Evolutionary conservation across 2,113 vertebrate genomes (phyloP), one percentile per base, ranked within the genome.

Genomic region (Plecturocebus donacophilus): DNA sequence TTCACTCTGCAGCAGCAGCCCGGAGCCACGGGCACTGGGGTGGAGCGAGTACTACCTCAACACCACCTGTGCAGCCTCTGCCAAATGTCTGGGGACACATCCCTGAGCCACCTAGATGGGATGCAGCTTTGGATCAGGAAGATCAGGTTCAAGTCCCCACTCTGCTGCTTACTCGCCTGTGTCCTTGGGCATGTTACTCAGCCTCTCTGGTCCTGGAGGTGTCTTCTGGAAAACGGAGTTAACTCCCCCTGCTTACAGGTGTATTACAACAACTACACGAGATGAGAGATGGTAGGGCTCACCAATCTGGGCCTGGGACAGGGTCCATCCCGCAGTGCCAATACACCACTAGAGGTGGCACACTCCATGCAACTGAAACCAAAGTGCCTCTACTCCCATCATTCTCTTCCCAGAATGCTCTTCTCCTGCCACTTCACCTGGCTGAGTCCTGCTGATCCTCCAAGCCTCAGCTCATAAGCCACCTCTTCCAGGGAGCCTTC

Each of bases 401-500:
- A 45, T 17, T 40, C 40, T 86, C 25, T 25, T 61, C 17, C 27
- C 27, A 61, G 35, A 73, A 64, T 49, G 52, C 23, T 58, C 42
- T 32, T 81, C 66, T 81, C 81, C 58, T n/a, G 38, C 4, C 54
- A 35, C 45, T 58, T 66, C 52, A 32, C 47, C 20, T 30, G 32
- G 61, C 5, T 14, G 52, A 95, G 82, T 70, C 76, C 70, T 94
- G 83, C 56, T 86, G 8, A 42, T 8, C 19, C 3, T 81, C 71
- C 42, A 80, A 76, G 47, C 42, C 54, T 86, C 23, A 76, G 64
- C 27, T 77, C 76, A 70, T 25, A 77, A 20, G 47, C 68, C 64
- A 64, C n/a, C 80, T 87, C 75, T 91, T 95, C n/a, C 58, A 91
- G 47, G 89, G 17, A 96, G 68, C 30, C 84, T 86, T 92, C 79